Evolutionary conservation across 2,113 vertebrate species (phyloP).

Genomic region (Lycocorax pyrrhopterus): DNA sequence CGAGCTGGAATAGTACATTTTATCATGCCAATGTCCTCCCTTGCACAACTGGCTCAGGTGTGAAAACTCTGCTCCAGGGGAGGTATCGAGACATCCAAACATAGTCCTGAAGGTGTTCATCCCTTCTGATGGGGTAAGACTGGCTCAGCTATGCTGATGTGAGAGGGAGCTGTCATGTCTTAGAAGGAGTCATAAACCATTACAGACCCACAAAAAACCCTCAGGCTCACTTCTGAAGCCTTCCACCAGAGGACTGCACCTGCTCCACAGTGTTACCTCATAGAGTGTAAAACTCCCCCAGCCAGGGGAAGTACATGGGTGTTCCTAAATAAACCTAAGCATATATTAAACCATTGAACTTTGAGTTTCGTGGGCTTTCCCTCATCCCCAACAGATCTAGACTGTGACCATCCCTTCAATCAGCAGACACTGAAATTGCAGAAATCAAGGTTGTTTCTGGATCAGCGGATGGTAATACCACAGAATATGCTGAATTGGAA

Average conservation of each 20-base stretch:
- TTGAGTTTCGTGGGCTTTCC: background rate
- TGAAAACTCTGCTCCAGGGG: background rate
- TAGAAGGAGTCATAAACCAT: background rate
- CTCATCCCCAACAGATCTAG: background rate
- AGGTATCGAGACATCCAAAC: background rate
- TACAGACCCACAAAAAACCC: too few relatives aligned
- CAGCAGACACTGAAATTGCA: background rate
- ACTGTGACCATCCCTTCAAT: rapidly evolving
- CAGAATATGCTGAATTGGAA: background rate
- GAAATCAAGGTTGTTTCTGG: background rate
- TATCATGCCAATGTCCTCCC: background rate
- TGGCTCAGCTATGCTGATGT: background rate
- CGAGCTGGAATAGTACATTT: rapidly evolving
- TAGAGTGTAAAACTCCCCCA: background rate
- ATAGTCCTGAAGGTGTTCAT: too few relatives aligned
- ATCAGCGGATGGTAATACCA: background rate
- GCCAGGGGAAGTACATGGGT: too few relatives aligned
- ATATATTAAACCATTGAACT: background rate
- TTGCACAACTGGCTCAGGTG: background rate
- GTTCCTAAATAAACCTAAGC: background rate
- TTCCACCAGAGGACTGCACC: background rate
- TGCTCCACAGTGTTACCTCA: background rate
- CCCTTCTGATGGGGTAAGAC: background rate
- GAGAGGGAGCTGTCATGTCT: background rate
- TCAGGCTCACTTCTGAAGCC: background rate